phyloP scores from a whole-genome alignment of 2,113 vertebrate genomes.

The Suricata suricatta region DNA sequence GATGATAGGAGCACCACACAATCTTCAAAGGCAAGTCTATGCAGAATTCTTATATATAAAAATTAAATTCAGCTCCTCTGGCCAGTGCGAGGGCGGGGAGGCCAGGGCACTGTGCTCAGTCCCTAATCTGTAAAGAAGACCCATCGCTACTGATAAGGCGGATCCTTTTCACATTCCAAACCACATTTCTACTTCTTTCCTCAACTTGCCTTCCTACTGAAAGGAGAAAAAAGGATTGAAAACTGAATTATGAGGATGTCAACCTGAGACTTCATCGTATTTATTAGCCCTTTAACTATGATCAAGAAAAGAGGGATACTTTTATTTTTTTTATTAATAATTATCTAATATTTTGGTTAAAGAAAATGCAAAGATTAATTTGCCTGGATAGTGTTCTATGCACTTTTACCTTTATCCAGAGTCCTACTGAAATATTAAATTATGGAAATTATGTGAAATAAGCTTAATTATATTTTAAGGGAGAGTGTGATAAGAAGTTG shows the following conservation, averaged over 20 bases:
- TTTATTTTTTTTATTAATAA: slow-evolving; percentile 2
- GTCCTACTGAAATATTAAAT: slow-evolving; percentile 42
- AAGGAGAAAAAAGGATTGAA: background rate
- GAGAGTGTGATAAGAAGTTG: slow-evolving; percentile 61
- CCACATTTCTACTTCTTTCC: background rate
- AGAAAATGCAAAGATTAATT: background rate
- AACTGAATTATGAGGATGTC: background rate
- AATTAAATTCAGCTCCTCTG: background rate
- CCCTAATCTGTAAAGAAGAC: background rate
- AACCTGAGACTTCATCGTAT: background rate
- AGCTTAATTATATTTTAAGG: slow-evolving; percentile 72
- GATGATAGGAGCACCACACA: too few species aligned
- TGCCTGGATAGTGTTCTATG: background rate
- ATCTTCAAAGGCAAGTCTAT: background rate
- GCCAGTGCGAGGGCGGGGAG: fast-evolving
- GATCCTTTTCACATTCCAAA: background rate
- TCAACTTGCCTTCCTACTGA: background rate
- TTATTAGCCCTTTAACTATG: background rate
- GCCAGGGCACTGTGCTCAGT: background rate
- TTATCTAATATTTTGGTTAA: background rate
- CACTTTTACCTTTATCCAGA: slow-evolving; percentile 8
- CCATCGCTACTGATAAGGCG: background rate
- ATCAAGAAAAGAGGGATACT: background rate
- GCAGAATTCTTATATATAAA: background rate
- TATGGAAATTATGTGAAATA: slow-evolving; percentile 71